These are phyloP conservation scores for Ctenoplectra terminalis DNA, from an alignment of 1,140 invertebrate genomes.

Conservation along the genomic window DNA sequence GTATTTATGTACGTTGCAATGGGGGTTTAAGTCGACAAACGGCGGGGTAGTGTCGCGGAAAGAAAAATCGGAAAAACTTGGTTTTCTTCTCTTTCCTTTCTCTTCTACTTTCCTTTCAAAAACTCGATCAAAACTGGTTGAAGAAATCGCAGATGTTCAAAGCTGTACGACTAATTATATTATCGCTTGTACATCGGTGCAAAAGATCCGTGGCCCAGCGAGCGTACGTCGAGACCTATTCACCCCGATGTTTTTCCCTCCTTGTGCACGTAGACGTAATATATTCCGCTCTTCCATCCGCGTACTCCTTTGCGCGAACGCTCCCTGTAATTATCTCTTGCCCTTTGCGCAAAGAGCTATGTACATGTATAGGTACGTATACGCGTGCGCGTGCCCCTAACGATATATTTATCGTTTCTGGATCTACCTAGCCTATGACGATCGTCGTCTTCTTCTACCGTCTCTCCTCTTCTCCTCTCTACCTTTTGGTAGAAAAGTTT, in stretches of 20 bases:
- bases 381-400: constrained; percentile 13
- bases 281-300: constrained; percentile 49
- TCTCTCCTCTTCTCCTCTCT: neutral
- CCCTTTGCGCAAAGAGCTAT: constrained; percentile 43
- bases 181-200: neutral
- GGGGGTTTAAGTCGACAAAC: too few relatives aligned
- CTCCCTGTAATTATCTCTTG: constrained; percentile 58
- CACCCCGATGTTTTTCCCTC: constrained; percentile 31
- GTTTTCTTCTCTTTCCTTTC: too few relatives aligned
- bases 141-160: constrained; percentile 1
- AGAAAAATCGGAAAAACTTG: too few relatives aligned
- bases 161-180: neutral
- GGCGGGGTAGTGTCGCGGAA: too few relatives aligned
- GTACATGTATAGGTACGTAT: constrained; percentile 14
- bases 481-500: too few relatives aligned
- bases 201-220: neutral
- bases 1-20: neutral
- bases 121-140: neutral
- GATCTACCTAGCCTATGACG: constrained; percentile 54
- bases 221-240: constrained; percentile 39
- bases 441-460: neutral
- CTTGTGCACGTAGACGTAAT: constrained; percentile 39
- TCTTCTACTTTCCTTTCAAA: too few relatives aligned
- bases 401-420: constrained; percentile 71
- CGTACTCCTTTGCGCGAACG: constrained; percentile 31